Evolutionary conservation across 2,797 vertebrate genomes (phyloP).

Genomic region (Melanitta fusca): DNA sequence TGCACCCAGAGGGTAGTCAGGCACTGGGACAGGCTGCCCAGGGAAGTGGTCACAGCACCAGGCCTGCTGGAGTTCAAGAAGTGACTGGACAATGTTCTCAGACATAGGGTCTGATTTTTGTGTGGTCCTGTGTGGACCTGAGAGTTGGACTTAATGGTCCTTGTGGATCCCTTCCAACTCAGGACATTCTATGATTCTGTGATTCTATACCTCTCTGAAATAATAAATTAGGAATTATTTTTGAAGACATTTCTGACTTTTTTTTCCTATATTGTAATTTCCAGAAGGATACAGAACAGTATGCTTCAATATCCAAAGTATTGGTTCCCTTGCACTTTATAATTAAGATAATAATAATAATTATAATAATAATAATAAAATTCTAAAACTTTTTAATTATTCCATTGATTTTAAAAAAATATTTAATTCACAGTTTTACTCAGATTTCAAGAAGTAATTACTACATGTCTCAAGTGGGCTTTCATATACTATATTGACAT

Average conservation of each 20-base stretch:
- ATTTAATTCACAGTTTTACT: background rate
- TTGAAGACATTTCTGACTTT: background rate
- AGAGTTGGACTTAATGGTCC: background rate
- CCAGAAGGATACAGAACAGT: background rate
- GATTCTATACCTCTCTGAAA: background rate
- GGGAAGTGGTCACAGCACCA: background rate
- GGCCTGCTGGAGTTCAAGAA: background rate
- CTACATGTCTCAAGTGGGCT: background rate
- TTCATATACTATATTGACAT: background rate
- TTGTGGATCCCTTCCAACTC: background rate
- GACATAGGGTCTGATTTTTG: background rate
- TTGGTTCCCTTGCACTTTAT: background rate
- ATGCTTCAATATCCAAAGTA: background rate
- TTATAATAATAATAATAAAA: background rate
- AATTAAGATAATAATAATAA: background rate
- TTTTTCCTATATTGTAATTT: background rate
- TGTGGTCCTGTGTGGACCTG: background rate
- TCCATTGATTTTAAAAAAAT: background rate
- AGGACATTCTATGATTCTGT: background rate
- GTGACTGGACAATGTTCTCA: background rate
- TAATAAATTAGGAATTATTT: background rate
- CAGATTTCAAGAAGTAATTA: background rate
- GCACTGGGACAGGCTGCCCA: background rate
- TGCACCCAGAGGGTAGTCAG: background rate
- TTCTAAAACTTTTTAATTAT: background rate